Percentiles rank a stretch among this genome's conserved stretches.
Evolutionary conservation across 2,113 vertebrate genomes (phyloP).

Genomic region (Albula glossodonta): DNA sequence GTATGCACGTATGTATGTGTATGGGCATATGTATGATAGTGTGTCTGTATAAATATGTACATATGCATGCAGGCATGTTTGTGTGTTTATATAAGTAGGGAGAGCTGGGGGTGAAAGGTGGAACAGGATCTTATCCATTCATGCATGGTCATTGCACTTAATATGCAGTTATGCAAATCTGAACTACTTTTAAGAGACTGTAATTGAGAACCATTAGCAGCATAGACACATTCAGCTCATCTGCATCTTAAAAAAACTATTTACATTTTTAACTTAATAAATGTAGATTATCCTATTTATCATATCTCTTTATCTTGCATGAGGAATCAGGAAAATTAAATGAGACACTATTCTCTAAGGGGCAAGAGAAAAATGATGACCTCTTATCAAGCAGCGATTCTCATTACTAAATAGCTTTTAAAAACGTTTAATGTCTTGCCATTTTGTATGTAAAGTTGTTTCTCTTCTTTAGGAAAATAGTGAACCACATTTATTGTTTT

Average conservation of each 20-base stretch:
- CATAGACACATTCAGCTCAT: neutral
- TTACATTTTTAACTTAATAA: constrained; percentile 4
- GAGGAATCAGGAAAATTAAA: neutral
- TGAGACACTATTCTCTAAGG: neutral
- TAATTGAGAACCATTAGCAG: neutral
- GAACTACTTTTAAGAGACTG: neutral
- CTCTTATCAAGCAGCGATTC: neutral
- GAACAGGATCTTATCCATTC: neutral
- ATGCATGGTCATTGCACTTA: neutral
- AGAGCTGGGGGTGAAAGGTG: neutral
- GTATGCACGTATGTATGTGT: no score
- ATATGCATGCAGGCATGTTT: neutral
- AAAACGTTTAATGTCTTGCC: neutral
- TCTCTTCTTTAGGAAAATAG: neutral
- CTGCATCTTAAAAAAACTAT: neutral
- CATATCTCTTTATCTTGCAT: neutral
- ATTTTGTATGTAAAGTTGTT: neutral
- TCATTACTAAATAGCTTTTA: constrained; percentile 2
- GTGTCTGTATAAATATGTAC: neutral
- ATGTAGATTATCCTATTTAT: neutral
- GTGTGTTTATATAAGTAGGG: neutral
- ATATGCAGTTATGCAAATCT: neutral
- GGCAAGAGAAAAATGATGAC: constrained; percentile 8
- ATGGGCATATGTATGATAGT: no score
- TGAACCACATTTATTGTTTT: neutral